Conservation (phyloP, 2,888 invertebrate species). For the Amorpha juglandis region DNA sequence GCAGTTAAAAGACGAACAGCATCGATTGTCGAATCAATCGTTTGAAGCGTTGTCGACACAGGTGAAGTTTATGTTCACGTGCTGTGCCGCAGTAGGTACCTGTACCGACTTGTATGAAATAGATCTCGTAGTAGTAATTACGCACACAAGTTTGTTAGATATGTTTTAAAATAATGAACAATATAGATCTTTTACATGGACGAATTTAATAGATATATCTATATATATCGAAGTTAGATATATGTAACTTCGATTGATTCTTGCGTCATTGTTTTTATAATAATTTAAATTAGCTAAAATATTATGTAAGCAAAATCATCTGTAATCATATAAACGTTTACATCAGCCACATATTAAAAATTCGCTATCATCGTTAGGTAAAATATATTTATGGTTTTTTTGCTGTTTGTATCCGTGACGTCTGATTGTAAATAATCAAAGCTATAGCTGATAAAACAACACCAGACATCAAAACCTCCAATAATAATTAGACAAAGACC, state of each 20-base stretch:
- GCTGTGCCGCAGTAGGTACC: too few relatives aligned
- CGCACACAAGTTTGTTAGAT: too few relatives aligned
- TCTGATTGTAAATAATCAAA: background rate
- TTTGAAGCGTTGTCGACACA: too few relatives aligned
- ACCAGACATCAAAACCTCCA: too few relatives aligned
- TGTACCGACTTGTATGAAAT: too few relatives aligned
- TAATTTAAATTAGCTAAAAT: background rate
- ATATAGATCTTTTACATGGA: background rate
- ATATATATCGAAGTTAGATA: too few relatives aligned
- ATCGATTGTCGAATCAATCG: too few relatives aligned
- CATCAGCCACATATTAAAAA: slow-evolving; percentile 1
- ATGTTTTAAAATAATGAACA: background rate
- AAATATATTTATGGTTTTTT: background rate
- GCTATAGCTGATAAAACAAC: too few relatives aligned
- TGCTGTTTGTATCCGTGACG: background rate
- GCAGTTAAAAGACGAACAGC: too few relatives aligned
- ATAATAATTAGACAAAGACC: too few relatives aligned
- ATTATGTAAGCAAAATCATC: background rate
- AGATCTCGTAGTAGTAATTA: too few relatives aligned
- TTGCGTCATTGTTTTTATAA: slow-evolving; percentile 12
- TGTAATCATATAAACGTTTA: background rate
- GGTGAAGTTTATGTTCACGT: too few relatives aligned
- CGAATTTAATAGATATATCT: background rate
- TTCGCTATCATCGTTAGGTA: background rate
- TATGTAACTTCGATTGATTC: background rate